These are phyloP conservation scores for Natrix natrix DNA, from an alignment of 2,797 vertebrate genomes.

Conservation along the genomic window DNA sequence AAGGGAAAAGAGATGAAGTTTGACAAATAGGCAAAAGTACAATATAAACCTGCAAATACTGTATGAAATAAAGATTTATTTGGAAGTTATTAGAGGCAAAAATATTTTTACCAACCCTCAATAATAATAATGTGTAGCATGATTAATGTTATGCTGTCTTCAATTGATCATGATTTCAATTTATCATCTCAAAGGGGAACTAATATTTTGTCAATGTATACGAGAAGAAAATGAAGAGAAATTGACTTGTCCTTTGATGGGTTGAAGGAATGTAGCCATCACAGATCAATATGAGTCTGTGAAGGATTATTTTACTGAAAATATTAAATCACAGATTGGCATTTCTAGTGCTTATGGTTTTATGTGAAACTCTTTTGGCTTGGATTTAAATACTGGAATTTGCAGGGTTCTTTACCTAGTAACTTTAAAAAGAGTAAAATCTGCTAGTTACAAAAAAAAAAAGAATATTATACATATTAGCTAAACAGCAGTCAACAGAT, in stretches of 20 bases:
- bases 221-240: not conserved
- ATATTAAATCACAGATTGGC: not conserved
- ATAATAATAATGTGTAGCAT: constrained; percentile 21
- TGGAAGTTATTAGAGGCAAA: constrained; percentile 11
- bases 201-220: not conserved
- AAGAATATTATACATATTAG: not conserved
- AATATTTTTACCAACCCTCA: not conserved
- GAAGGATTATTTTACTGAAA: not conserved
- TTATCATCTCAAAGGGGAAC: not conserved
- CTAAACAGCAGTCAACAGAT: not conserved
- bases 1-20: not conserved
- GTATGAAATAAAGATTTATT: constrained; percentile 3
- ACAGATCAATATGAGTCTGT: not conserved
- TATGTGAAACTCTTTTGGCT: not conserved
- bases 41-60: constrained; percentile 9
- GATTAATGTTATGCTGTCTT: not conserved
- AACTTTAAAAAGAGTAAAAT: not conserved
- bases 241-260: not conserved
- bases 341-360: not conserved
- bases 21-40: not conserved
- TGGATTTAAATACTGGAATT: not conserved
- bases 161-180: not conserved
- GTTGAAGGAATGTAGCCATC: not conserved
- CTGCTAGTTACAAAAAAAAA: not conserved
- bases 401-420: not conserved